A percentile compares a stretch with the other conserved stretches of the same genome.
Evolutionary conservation across 2,888 invertebrate species (phyloP).

Genomic region (Pandemis cinnamomeana): DNA sequence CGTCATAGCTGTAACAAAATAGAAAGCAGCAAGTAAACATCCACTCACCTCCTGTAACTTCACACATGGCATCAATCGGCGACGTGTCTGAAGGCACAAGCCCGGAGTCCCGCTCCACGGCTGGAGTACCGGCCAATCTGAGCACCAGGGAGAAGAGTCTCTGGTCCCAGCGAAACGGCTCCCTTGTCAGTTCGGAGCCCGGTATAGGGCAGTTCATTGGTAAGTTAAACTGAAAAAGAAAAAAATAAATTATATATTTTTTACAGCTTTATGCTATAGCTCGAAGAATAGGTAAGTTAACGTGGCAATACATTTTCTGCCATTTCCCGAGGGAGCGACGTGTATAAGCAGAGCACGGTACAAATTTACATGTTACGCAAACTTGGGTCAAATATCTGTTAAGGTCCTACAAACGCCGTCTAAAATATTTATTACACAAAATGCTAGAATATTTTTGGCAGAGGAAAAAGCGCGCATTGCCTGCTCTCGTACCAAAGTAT

Average conservation of each 20-base stretch:
- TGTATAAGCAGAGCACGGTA: too few relatives aligned
- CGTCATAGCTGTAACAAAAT: not conserved
- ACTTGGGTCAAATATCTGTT: too few relatives aligned
- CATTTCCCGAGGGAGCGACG: too few relatives aligned
- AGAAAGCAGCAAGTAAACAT: not conserved
- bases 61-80: constrained; percentile 99
- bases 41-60: constrained; percentile 95
- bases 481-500: too few relatives aligned
- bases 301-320: too few relatives aligned
- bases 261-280: not conserved
- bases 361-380: not conserved
- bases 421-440: too few relatives aligned
- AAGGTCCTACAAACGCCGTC: too few relatives aligned
- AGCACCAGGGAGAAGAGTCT: constrained; percentile 97
- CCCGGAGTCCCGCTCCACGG: constrained; percentile 93
- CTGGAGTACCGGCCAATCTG: constrained; percentile 95
- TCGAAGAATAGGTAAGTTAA: too few relatives aligned
- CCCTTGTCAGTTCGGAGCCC: constrained; percentile 97
- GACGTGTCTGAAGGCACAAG: constrained; percentile 97
- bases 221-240: constrained; percentile 88
- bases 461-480: too few relatives aligned
- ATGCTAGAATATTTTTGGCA: too few relatives aligned
- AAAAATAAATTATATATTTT: not conserved
- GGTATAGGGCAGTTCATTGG: constrained; percentile 97
- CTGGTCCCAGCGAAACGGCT: constrained; percentile 99